Percentiles rank a stretch among this genome's conserved stretches.
Evolutionary conservation across 2,797 vertebrate genomes (phyloP).

Genomic region (Heliangelus exortis): DNA sequence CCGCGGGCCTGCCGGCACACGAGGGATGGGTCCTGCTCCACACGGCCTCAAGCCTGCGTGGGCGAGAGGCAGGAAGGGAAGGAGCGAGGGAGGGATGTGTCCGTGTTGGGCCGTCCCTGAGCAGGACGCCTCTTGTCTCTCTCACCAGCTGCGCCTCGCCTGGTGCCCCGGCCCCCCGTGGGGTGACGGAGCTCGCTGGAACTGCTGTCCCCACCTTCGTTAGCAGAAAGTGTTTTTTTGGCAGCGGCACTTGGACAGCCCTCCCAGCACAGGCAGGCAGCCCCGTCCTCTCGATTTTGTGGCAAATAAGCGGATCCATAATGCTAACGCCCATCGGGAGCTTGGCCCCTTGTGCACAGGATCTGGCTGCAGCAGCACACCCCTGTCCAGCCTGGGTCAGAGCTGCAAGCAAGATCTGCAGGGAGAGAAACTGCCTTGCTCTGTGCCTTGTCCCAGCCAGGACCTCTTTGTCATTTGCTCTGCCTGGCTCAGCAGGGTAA

Average conservation of each 20-base stretch:
- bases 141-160: fast-evolving
- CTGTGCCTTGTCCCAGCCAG: neutral
- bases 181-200: neutral
- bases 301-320: fast-evolving
- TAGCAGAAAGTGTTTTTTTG: neutral
- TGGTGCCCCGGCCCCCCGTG: neutral
- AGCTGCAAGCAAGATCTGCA: neutral
- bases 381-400: neutral
- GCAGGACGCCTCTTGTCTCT: neutral
- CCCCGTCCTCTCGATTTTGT: fast-evolving
- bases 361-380: fast-evolving
- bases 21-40: neutral
- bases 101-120: neutral
- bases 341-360: fast-evolving
- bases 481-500: neutral
- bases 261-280: neutral
- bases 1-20: neutral
- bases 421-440: neutral
- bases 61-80: neutral
- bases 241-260: neutral
- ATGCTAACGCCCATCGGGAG: neutral
- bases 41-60: fast-evolving
- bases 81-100: neutral
- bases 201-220: neutral
- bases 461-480: neutral